Evolutionary conservation across 2,113 vertebrate genomes (phyloP).

Genomic region (Gambusia holbrooki): DNA sequence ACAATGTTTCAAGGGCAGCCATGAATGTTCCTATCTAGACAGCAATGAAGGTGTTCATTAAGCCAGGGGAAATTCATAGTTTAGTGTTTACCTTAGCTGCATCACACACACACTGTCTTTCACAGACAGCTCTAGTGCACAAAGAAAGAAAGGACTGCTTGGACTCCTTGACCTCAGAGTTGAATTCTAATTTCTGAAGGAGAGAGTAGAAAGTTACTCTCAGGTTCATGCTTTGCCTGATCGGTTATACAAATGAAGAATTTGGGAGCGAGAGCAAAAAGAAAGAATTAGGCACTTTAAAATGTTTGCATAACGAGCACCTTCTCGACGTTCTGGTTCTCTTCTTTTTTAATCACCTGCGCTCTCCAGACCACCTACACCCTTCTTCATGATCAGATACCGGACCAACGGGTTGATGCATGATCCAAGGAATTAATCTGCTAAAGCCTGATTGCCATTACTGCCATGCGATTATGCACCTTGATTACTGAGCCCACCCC

Average conservation of each 20-base stretch:
- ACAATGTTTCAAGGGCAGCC: conserved; percentile 62
- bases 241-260: conserved; percentile 76
- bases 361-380: conserved; percentile 86
- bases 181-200: conserved; percentile 69
- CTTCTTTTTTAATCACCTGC: conserved; percentile 83
- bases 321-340: conserved; percentile 71
- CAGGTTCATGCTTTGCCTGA: conserved; percentile 51
- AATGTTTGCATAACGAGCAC: conserved; percentile 84
- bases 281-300: conserved; percentile 78
- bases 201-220: conserved; percentile 54
- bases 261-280: conserved; percentile 69
- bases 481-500: conserved; percentile 83
- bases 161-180: conserved; percentile 71
- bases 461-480: conserved; percentile 81
- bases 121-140: conserved; percentile 64
- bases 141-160: conserved; percentile 52
- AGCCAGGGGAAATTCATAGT: conserved; percentile 33
- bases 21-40: conserved; percentile 64
- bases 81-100: conserved; percentile 53
- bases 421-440: conserved; percentile 82
- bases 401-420: conserved; percentile 68
- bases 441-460: conserved; percentile 82
- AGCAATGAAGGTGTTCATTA: conserved; percentile 63
- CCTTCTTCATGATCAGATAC: conserved; percentile 83
- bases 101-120: conserved; percentile 49